These are phyloP conservation scores for Labeo rohita DNA, from an alignment of 2,113 vertebrate genomes.

Conservation along the genomic window DNA sequence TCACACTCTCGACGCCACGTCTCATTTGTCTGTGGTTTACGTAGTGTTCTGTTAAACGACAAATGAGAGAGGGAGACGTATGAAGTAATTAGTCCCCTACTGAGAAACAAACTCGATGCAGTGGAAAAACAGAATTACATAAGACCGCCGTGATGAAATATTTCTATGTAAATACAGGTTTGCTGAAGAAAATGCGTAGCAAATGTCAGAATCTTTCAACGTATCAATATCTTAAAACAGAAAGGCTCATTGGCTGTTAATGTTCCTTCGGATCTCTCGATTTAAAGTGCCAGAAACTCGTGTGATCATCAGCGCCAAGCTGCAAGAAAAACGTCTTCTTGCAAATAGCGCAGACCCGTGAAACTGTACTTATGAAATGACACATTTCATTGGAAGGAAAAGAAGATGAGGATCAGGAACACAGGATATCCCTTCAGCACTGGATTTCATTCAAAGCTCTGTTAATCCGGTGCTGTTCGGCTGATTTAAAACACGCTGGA, in stretches of 20 bases:
- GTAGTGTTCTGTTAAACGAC: constrained; percentile 36
- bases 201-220: constrained; percentile 33
- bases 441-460: constrained; percentile 35
- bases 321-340: constrained; percentile 5
- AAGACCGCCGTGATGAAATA: constrained; percentile 21
- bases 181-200: background rate
- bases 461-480: constrained; percentile 19
- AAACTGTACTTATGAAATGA: constrained; percentile 11
- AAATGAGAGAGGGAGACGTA: constrained; percentile 30
- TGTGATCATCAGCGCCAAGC: background rate
- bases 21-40: constrained; percentile 46
- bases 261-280: constrained; percentile 16
- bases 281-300: constrained; percentile 13
- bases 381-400: background rate
- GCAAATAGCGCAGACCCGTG: background rate
- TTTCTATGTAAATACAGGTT: constrained; percentile 41
- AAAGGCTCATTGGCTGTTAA: constrained; percentile 41
- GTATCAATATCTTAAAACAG: constrained; percentile 25
- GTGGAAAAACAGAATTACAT: constrained; percentile 30
- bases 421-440: constrained; percentile 35
- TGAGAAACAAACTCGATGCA: constrained; percentile 45
- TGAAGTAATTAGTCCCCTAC: constrained; percentile 46
- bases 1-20: constrained; percentile 32
- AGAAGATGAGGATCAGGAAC: constrained; percentile 14
- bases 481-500: constrained; percentile 23